Evolutionary conservation across 1,140 invertebrate genomes (phyloP).

Genomic region (Neuroterus valhalla): DNA sequence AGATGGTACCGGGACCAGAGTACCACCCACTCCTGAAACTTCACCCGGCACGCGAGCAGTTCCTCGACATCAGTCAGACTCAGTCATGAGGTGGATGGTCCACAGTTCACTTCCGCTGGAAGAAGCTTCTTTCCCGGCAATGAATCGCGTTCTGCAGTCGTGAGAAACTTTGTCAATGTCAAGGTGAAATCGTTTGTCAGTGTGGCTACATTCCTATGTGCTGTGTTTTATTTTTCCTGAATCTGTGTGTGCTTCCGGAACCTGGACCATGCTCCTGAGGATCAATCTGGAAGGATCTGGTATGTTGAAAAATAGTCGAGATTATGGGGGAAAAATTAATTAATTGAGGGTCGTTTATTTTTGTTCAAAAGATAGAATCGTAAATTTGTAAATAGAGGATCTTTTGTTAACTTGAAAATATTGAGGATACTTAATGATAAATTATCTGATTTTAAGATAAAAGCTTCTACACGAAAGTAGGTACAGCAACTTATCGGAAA

Average conservation of each 20-base stretch:
- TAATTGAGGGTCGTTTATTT: not conserved
- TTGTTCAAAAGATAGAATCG: too few species aligned
- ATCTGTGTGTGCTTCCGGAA: not conserved
- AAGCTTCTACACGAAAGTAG: too few species aligned
- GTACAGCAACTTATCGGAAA: too few species aligned
- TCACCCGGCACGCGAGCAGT: not conserved
- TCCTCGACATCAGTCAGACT: slow-evolving; percentile 16
- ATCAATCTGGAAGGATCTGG: not conserved
- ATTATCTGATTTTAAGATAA: too few species aligned
- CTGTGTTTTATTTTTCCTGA: not conserved
- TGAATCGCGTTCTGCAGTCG: not conserved
- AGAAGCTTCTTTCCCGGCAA: slow-evolving; percentile 3
- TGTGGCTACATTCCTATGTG: not conserved
- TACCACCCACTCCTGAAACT: not conserved
- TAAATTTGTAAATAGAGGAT: too few species aligned
- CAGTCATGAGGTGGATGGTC: slow-evolving; percentile 22
- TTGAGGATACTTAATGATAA: too few species aligned
- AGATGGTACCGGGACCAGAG: not conserved
- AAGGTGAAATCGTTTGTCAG: slow-evolving; percentile 9
- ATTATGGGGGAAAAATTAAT: too few species aligned
- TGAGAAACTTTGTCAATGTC: slow-evolving; percentile 1
- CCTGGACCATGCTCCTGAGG: not conserved
- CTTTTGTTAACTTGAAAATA: too few species aligned
- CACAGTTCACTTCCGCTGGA: slow-evolving; percentile 19
- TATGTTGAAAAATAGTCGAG: not conserved